These are phyloP conservation scores for Podiceps cristatus DNA, from an alignment of 2,113 vertebrate species.

Conservation along the genomic window DNA sequence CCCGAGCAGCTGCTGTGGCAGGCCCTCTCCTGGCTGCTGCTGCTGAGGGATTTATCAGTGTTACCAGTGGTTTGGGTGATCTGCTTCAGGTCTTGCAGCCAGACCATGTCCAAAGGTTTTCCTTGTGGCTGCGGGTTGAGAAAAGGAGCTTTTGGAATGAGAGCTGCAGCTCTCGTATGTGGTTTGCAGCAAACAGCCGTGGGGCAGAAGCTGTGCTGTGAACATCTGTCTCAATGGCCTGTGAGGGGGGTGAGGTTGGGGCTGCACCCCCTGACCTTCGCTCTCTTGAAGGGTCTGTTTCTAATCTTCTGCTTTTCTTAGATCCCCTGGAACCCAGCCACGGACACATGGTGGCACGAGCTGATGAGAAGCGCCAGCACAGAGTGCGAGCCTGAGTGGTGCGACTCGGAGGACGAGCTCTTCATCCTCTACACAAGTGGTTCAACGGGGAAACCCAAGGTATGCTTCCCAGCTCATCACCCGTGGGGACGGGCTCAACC, in stretches of 20 bases:
- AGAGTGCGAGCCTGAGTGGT: constrained; percentile 95
- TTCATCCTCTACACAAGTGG: constrained; percentile 98
- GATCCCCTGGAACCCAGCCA: constrained; percentile 88
- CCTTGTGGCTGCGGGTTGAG: background rate
- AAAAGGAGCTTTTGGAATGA: background rate
- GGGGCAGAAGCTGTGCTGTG: background rate
- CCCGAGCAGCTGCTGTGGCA: background rate
- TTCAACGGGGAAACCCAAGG: constrained; percentile 97
- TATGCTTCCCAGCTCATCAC: constrained; percentile 9
- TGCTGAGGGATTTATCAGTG: accelerated
- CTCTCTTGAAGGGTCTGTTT: background rate
- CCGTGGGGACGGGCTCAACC: background rate
- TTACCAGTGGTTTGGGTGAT: background rate
- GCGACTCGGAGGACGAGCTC: constrained; percentile 91
- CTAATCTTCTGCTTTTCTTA: constrained; percentile 52
- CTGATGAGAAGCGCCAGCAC: constrained; percentile 80
- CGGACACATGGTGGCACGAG: constrained; percentile 92
- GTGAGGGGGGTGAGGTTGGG: accelerated
- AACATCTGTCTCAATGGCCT: accelerated
- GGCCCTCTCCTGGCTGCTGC: background rate
- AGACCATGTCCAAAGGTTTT: background rate
- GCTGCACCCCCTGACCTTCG: background rate
- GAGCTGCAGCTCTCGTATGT: background rate
- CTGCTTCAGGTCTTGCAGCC: background rate
- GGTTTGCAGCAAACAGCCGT: background rate